Evolutionary conservation across 2,113 vertebrate species (phyloP).

Genomic region (Carollia perspicillata): DNA sequence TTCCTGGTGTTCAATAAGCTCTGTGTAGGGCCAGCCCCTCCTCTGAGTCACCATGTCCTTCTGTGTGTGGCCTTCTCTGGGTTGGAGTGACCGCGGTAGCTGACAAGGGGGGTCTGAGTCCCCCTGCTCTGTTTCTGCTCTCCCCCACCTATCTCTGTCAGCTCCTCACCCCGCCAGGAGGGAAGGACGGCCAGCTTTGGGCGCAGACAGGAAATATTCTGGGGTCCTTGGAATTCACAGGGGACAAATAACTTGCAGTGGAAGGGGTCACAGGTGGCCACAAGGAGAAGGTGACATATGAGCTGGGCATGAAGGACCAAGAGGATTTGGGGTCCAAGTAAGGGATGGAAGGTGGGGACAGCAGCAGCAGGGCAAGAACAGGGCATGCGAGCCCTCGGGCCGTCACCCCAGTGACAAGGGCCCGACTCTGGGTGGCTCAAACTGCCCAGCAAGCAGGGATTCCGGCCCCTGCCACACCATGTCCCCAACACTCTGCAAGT

Average conservation of each 20-base stretch:
- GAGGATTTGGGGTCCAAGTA: not conserved
- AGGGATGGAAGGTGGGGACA: too few relatives aligned
- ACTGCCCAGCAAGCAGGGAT: not conserved
- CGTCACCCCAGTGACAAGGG: not conserved
- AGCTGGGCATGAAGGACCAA: not conserved
- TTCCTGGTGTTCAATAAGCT: not conserved
- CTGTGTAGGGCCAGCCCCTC: not conserved
- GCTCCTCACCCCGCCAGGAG: not conserved
- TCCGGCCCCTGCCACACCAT: not conserved
- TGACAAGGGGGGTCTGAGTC: not conserved
- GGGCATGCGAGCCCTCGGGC: not conserved
- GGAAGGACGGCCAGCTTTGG: too few relatives aligned
- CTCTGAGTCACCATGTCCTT: not conserved
- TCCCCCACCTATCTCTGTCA: not conserved
- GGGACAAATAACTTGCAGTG: not conserved
- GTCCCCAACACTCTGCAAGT: not conserved
- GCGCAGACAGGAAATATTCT: not conserved
- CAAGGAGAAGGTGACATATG: not conserved
- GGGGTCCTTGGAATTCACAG: not conserved
- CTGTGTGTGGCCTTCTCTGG: not conserved
- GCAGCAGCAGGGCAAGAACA: not conserved
- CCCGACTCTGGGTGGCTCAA: not conserved
- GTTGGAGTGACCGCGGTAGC: not conserved
- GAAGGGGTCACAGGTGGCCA: not conserved
- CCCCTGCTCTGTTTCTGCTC: not conserved